Base-by-base conservation (phyloP, 1,140 invertebrate species). In the Meloidogyne floridensis region DNA sequence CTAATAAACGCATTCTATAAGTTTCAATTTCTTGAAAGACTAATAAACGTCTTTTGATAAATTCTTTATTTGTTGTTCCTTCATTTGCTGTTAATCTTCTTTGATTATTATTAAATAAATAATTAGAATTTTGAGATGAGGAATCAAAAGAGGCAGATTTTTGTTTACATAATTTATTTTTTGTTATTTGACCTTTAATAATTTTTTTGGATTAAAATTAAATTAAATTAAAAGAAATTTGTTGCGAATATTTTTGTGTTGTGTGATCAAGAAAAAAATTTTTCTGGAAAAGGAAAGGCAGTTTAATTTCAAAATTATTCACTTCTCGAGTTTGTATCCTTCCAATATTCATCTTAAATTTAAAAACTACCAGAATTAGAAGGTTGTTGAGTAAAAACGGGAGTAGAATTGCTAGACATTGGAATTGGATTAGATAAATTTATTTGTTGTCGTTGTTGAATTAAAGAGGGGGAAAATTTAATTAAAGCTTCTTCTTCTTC, bases 21-120 rank as follows among this genome's bases (percentile, higher is more conserved):
- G 59, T 65, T 65, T 65, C 59, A 65, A 65, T 65, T 65, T 65
- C 59, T n/a, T 65, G 15, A 65, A 65, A 65, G 18, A 65, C 59
- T 65, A 65, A 65, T 65, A 65, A 65, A 65, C 59, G 59, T 18
- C n/a, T 65, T 65, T 65, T n/a, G 18, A 8, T 65, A 65, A 65
- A n/a, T 65, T 65, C 59, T 65, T 65, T 6, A 15, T 15, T 15
- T 15, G 11, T 59, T 2, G 13, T 59, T 59, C 13, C 15, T 59
- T 13, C 54, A 11, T 59, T 13, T 59, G 11, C 0, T 59, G 13
- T 59, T 15, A 59, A 59, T 59, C 11, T 59, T 59, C 10, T 56
- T 56, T 56, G 54, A 56, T 59, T 54, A 54, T 54, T 54, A 54
- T 54, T 59, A 15, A 59, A 15, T 65, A n/a, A n/a, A n/a, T n/a